phyloP scores from a whole-genome alignment of 2,797 vertebrate species.

The Spea hammondii region DNA sequence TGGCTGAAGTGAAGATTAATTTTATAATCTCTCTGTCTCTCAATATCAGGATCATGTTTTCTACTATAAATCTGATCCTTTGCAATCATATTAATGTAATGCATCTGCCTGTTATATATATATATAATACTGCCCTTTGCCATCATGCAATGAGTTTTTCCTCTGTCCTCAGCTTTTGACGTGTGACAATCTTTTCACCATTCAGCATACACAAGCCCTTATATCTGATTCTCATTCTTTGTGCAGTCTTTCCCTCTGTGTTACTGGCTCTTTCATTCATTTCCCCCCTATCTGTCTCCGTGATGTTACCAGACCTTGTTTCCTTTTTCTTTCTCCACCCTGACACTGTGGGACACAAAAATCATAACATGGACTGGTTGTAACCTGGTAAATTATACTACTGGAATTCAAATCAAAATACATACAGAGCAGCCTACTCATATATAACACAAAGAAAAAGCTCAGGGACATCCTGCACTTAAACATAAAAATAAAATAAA shows the following conservation, averaged over 20 bases:
- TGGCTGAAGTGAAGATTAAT: constrained; percentile 7
- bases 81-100: too few species aligned
- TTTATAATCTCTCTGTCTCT: constrained; percentile 28
- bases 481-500: constrained; percentile 10
- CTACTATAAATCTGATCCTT: too few species aligned
- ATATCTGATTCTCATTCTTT: too few species aligned
- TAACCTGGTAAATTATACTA: constrained; percentile 52
- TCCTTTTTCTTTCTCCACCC: constrained; percentile 22
- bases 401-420: constrained; percentile 52
- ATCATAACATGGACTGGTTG: constrained; percentile 46
- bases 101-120: too few species aligned
- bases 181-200: too few species aligned
- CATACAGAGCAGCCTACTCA: constrained; percentile 28
- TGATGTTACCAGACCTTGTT: constrained; percentile 20
- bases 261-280: neutral
- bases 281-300: neutral
- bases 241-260: neutral
- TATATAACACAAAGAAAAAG: neutral
- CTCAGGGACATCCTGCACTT: too few species aligned
- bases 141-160: too few species aligned
- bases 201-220: too few species aligned
- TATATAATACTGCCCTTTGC: too few species aligned
- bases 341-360: constrained; percentile 45
- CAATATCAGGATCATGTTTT: neutral
- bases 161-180: too few species aligned